Evolutionary conservation across 2,797 vertebrate species (phyloP), one percentile per base, ranked within the genome.

Genomic region (Xiphorhynchus erythropygius): DNA sequence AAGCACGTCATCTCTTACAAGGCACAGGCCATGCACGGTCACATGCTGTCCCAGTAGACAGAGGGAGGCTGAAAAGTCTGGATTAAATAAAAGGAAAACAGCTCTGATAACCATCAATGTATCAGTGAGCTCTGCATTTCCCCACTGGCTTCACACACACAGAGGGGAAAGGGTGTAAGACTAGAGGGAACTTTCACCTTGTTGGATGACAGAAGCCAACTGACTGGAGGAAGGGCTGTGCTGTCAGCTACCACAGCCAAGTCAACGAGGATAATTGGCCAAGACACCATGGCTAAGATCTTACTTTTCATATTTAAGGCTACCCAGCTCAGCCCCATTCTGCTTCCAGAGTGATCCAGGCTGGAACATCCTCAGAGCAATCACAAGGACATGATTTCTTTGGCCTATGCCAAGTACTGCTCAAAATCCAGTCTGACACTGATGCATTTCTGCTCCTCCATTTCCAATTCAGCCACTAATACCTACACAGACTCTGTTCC

Each of bases 401-500:
- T 59, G 30, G 71, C 23, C 73, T 62, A 3, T 44, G 92, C 82
- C 87, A 94, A 91, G 55, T 30, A 47, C 35, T 69, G 55, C 76
- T 92, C 76, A 81, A 89, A 93, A 90, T 37, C 85, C 77, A 44
- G 27, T 17, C 74, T 86, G 93, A 90, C 44, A 44, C 56, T 27
- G 88, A 84, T 44, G 84, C 39, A 85, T 96, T 91, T 92, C 71
- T 94, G 39, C 50, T 86, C 55, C 67, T 93, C 82, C 73, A 56
- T 35, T 88, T 73, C 82, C 86, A 90, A 76, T 78, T 91, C 92
- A 90, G 71, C 37, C 22, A 60, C 79, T 90, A 96, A 94, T 92
- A 94, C 87, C 91, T 86, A 76, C 52, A 79, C 47, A 91, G 89
- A 79, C 89, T 76, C 65, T 74, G 67, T 78, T 96, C 93, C 89